Evolutionary conservation across 2,888 invertebrate genomes (phyloP), one percentile per base, ranked within the genome.

Genomic region (Tenthredo notha): DNA sequence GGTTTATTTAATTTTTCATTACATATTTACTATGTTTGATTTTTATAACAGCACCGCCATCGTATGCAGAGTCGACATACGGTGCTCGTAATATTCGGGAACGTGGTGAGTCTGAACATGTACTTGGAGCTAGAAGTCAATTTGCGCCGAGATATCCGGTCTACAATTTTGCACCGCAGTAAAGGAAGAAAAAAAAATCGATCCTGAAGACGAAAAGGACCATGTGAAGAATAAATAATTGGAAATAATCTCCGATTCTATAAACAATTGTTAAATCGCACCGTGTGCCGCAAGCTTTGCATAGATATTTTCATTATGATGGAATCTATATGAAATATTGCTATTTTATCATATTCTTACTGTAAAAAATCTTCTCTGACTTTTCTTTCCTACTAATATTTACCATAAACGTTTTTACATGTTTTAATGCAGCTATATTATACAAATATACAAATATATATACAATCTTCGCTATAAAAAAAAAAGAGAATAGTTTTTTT

Each of bases 71-170:
- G 91, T 95, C 96, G 25, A 92, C 94, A 70, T 95, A 94, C 89
- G 94, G 95, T n/a, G 95, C 96, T 4, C 94, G 94, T 80, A 95
- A 95, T 86, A 95, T 97, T 77, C 95, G 95, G 85, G 96, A 96
- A 87, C 94, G 95, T 61, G 95, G 95, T 50, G 97, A 97, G 90
- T 95, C 94, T 15, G 95, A 95, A 84, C 94, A 96, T 88, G 88
- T 93, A 18, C 90, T 91, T 74, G 93, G 93, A 21, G 86, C 89
- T 18, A 87, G 86, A 84, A 87, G 89, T 85, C 90, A 87, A 58
- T 94, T 92, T 87, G 91, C 92, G 12, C 93, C 94, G 4, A 90
- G 90, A 87, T 94, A 94, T 88, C 94, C 93, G 15, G 92, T 93
- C 6, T 93, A 93, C 86, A 93, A 93, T 87, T 93, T 92, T 78